A percentile compares a stretch with the other conserved stretches of the same genome.
phyloP scores from a whole-genome alignment of 2,113 vertebrate genomes.

The Macquaria ambigua region DNA sequence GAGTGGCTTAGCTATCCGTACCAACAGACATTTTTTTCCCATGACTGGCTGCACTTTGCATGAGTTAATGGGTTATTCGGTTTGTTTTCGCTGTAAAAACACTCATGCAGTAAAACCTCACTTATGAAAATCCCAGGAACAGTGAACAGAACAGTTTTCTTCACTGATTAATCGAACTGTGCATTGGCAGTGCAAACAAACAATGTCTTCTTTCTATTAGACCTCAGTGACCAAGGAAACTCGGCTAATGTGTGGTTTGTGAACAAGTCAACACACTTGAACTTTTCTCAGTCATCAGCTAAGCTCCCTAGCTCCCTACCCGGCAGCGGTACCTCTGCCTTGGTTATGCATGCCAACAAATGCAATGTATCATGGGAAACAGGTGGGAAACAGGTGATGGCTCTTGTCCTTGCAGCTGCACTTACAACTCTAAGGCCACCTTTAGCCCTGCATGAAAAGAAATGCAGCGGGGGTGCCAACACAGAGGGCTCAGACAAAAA shows the following conservation, averaged over 20 bases:
- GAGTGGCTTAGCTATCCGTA: neutral
- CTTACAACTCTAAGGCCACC: neutral
- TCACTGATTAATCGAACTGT: neutral
- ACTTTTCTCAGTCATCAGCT: neutral
- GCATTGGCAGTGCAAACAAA: neutral
- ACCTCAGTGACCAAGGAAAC: constrained; percentile 9
- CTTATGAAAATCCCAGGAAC: neutral
- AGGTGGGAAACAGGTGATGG: neutral
- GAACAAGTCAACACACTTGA: constrained; percentile 2
- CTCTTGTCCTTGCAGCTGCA: too few relatives aligned
- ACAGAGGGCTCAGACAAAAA: too few relatives aligned
- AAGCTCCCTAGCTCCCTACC: neutral
- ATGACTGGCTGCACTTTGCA: constrained; percentile 2
- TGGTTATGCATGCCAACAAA: neutral
- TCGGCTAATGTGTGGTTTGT: neutral
- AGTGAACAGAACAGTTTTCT: neutral
- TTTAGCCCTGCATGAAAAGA: neutral
- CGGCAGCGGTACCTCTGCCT: neutral
- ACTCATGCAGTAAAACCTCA: neutral
- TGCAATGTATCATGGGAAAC: neutral
- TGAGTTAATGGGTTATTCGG: constrained; percentile 1
- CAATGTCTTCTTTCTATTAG: neutral
- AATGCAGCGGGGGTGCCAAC: too few relatives aligned
- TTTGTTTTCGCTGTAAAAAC: constrained; percentile 9
- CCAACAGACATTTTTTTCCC: neutral